Evolutionary conservation across 2,888 invertebrate species (phyloP).

Genomic region (Xestoiulus laeticollis): DNA sequence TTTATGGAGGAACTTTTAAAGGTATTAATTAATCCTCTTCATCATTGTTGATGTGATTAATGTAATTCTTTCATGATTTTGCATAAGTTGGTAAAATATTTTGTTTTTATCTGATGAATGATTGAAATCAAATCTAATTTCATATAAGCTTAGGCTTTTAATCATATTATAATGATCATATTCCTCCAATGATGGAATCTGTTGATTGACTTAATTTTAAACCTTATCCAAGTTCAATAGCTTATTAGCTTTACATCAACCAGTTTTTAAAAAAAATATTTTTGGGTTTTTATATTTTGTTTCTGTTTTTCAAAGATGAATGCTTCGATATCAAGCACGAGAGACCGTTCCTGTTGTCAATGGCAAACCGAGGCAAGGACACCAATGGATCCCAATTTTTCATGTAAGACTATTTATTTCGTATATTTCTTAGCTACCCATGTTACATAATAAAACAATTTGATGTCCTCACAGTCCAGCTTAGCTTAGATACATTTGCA

Average conservation of each 20-base stretch:
- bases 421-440: slow-evolving; percentile 60
- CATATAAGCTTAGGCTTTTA: too few species aligned
- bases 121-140: too few species aligned
- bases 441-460: background rate
- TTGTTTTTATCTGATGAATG: too few species aligned
- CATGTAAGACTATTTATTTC: slow-evolving; percentile 76
- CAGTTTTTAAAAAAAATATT: too few species aligned
- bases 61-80: too few species aligned
- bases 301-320: slow-evolving; percentile 76
- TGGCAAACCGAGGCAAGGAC: slow-evolving; percentile 97
- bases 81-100: background rate
- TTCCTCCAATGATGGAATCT: too few species aligned
- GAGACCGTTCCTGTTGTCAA: slow-evolving; percentile 88
- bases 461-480: background rate
- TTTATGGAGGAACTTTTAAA: slow-evolving; percentile 96
- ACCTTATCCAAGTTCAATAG: too few species aligned
- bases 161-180: too few species aligned
- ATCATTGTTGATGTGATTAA: background rate
- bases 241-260: too few species aligned
- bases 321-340: slow-evolving; percentile 89
- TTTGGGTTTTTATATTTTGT: background rate
- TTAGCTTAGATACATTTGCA: slow-evolving; percentile 28
- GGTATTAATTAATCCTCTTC: slow-evolving; percentile 69
- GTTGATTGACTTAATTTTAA: too few species aligned
- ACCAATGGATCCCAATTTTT: slow-evolving; percentile 99